phyloP scores from a whole-genome alignment of 2,797 vertebrate species.

The Alauda arvensis region DNA sequence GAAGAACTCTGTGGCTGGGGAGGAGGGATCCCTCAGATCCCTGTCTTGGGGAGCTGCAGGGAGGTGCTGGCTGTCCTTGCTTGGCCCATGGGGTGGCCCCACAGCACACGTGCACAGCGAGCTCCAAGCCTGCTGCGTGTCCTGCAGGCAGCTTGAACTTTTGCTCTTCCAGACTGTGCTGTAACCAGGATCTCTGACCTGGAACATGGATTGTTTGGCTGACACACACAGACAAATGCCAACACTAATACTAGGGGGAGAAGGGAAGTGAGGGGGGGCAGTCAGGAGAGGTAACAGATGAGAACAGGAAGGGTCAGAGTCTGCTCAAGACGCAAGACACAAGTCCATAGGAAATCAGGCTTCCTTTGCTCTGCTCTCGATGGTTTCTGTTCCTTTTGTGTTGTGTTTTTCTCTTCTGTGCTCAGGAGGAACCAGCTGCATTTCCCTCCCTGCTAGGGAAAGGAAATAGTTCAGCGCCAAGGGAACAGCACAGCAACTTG shows the following conservation, averaged over 20 bases:
- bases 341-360: constrained; percentile 45
- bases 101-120: fast-evolving
- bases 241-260: constrained; percentile 1
- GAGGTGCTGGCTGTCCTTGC: background rate
- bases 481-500: constrained; percentile 14
- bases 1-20: background rate
- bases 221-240: constrained; percentile 7
- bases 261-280: background rate
- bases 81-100: background rate
- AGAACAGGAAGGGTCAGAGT: constrained; percentile 42
- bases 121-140: fast-evolving
- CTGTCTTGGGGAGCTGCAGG: background rate
- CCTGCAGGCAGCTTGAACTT: constrained; percentile 1
- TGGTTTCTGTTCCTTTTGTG: constrained; percentile 39
- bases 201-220: background rate
- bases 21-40: background rate
- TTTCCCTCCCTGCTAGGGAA: constrained; percentile 42
- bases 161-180: background rate
- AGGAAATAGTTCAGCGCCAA: constrained; percentile 39
- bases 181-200: constrained; percentile 22
- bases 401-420: constrained; percentile 21
- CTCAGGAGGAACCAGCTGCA: constrained; percentile 36
- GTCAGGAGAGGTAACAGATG: background rate
- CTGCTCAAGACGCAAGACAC: background rate
- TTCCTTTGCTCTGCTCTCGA: constrained; percentile 37